A percentile compares a stretch with the other conserved stretches of the same genome.
Evolutionary conservation across 2,888 invertebrate genomes (phyloP).

Genomic region (Eudasyphora cyanicolor): DNA sequence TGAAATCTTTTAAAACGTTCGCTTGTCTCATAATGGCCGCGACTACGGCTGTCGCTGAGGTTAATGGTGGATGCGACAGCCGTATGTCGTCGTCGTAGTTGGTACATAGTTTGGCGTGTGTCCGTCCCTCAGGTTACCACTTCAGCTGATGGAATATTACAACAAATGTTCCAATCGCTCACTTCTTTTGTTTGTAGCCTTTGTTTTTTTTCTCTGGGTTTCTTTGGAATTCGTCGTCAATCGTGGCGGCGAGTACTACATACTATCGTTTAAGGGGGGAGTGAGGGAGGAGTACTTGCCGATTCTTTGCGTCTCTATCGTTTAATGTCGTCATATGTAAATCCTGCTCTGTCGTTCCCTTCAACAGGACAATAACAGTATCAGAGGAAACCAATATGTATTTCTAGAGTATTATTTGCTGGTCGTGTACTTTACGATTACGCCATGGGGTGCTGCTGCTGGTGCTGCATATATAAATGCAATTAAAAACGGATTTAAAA

Average conservation of each 20-base stretch:
- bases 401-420: neutral
- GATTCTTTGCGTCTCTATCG: neutral
- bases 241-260: too few species aligned
- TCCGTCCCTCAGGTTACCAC: constrained; percentile 16
- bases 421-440: constrained; percentile 44
- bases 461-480: constrained; percentile 47
- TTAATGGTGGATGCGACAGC: neutral
- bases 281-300: neutral
- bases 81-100: neutral
- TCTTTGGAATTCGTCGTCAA: neutral
- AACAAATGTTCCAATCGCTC: constrained; percentile 21
- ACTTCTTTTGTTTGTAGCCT: neutral
- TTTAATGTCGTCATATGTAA: constrained; percentile 16
- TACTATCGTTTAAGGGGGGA: too few species aligned
- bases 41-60: neutral
- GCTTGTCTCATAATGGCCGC: constrained; percentile 15
- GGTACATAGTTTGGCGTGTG: constrained; percentile 16
- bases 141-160: neutral
- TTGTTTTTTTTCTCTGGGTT: neutral
- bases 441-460: constrained; percentile 57
- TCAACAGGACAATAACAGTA: neutral
- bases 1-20: constrained; percentile 12
- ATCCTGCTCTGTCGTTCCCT: neutral
- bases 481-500: constrained; percentile 66
- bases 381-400: constrained; percentile 4